phyloP scores from a whole-genome alignment of 92 coral and sea anemone genomes.

The Chrysogorgia sp. region DNA sequence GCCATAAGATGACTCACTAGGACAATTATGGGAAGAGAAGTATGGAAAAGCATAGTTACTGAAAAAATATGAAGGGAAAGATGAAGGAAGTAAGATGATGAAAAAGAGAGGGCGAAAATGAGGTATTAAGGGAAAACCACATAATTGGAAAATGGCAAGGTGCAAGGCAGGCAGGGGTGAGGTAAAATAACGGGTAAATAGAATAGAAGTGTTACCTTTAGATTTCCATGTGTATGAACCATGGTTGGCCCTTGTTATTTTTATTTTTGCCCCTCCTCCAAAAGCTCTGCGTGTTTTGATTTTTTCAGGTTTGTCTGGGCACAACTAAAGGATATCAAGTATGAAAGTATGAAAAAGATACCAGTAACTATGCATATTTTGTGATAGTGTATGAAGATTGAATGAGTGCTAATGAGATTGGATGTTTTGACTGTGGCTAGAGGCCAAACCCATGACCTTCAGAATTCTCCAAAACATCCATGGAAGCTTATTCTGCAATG shows the following conservation, averaged over 20 bases:
- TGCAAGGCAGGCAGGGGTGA: not conserved
- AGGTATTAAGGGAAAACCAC: not conserved
- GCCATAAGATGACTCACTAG: no score
- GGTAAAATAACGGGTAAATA: not conserved
- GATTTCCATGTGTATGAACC: constrained; percentile 82
- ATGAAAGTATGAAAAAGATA: not conserved
- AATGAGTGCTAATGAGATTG: no score
- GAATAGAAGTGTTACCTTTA: constrained; percentile 59
- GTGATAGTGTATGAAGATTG: no score
- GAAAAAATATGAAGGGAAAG: no score
- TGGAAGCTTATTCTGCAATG: no score
- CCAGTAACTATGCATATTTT: not conserved
- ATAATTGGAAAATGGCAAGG: not conserved
- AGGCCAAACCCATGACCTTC: no score
- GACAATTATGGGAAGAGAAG: no score
- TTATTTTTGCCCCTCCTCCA: constrained; percentile 87
- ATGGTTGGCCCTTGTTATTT: constrained; percentile 75
- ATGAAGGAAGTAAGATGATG: no score
- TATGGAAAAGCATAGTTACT: no score
- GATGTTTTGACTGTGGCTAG: no score
- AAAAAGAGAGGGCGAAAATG: not conserved
- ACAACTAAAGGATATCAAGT: constrained; percentile 63
- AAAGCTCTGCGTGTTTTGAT: constrained; percentile 86
- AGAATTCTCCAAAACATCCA: no score
- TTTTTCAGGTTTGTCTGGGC: constrained; percentile 79